Base-by-base conservation (phyloP, 2,113 vertebrate species). In the Chaetura pelagica region DNA sequence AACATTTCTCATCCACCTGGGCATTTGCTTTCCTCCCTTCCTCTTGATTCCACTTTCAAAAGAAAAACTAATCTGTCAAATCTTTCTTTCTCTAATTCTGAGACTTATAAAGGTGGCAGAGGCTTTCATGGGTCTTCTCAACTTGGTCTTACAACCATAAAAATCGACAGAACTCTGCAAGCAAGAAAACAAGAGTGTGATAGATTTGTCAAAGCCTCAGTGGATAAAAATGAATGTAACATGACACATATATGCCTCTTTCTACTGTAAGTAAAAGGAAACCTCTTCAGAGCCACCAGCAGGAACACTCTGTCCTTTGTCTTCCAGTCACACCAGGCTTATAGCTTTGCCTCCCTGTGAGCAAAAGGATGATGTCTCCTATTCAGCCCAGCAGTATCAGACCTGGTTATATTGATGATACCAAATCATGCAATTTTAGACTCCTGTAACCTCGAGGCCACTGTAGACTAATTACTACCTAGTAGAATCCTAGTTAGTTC, bases 51-150 rank as follows among this genome's bases (percentile, higher is more conserved):
- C 20, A 23, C 17, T 61, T 81, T 72, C 44, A 64, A 79, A 91
- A 92, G 38, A 78, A 54, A 94, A 89, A 89, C 52, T 79, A 80
- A 76, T 78, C 77, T 68, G 74, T 61, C 81, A 49, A 49, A 80
- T 69, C 61, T 89, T 72, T 78, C 34, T 59, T 84, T 86, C 83
- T 84, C 15, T 73, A 76, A 68, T 54, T 87, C 51, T 40, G 49
- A 67, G 92, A 84, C 58, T 91, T 94, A 85, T 79, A 69, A 93
- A 96, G 69, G 35, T 62, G 63, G 89, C 27, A 76, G 54, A 86
- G 51, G 40, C 71, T 91, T 92, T 85, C 62, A 22, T 21, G 14
- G 77, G 44, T 79, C 61, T 82, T 94, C 93, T 89, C 77, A 75
- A 66, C 61, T 81, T 38, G 40, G 68, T 62, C 83, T 82, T 90